A percentile compares a stretch with the other conserved stretches of the same genome.
Evolutionary conservation across 2,888 invertebrate species (phyloP).

Genomic region (Chrysina gloriosa): DNA sequence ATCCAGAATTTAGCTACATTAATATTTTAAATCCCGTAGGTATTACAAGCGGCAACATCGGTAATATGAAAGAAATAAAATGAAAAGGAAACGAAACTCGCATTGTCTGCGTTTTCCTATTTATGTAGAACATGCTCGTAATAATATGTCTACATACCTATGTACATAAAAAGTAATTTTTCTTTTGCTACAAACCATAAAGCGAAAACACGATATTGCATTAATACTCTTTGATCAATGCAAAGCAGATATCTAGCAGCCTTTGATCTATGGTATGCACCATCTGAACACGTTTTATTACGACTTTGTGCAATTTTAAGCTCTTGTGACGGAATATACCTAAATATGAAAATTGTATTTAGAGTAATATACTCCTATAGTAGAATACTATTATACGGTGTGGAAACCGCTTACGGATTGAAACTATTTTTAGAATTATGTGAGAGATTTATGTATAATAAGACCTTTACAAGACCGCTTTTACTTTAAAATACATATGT

Average conservation of each 20-base stretch:
- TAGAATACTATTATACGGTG: too few species aligned
- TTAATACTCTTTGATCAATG: neutral
- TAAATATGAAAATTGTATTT: too few species aligned
- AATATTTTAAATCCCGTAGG: constrained; percentile 15
- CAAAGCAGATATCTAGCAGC: neutral
- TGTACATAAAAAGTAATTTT: too few species aligned
- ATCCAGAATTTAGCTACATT: constrained; percentile 19
- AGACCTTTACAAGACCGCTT: too few species aligned
- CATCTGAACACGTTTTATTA: neutral
- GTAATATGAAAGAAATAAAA: constrained; percentile 4
- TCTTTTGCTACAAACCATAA: neutral
- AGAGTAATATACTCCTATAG: too few species aligned
- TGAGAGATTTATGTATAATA: too few species aligned
- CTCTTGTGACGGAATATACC: too few species aligned
- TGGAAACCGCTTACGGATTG: too few species aligned
- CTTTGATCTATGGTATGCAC: neutral
- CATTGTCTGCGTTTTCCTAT: neutral
- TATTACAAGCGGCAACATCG: neutral
- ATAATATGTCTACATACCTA: neutral
- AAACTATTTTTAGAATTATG: too few species aligned
- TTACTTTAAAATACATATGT: too few species aligned
- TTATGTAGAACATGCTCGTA: neutral
- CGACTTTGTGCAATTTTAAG: neutral
- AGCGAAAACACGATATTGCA: neutral
- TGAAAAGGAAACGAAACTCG: neutral